phyloP scores from a whole-genome alignment of 2,888 invertebrate genomes.

The Piscicola geometra region DNA sequence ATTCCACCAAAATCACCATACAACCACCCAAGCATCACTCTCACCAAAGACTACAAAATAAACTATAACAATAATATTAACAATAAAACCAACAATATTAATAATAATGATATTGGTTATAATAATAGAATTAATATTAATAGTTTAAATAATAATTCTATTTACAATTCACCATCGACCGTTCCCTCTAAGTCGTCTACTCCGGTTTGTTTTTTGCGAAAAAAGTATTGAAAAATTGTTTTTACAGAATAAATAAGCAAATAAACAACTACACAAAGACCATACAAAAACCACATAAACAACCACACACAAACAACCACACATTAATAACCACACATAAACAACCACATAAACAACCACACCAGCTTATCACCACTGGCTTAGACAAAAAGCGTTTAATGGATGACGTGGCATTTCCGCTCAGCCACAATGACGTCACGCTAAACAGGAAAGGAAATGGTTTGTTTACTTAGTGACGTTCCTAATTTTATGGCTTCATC shows the following conservation, averaged over 20 bases:
- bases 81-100: constrained; percentile 6
- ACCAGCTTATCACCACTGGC: constrained; percentile 3
- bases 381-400: not conserved
- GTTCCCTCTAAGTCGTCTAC: not conserved
- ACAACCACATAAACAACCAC: not conserved
- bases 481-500: too few species aligned
- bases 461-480: not conserved
- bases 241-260: not conserved
- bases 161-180: constrained; percentile 8
- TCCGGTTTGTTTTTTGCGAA: too few species aligned
- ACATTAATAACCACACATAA: too few species aligned
- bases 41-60: not conserved
- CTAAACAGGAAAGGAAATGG: constrained; percentile 1
- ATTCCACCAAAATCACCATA: too few species aligned
- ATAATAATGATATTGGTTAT: not conserved
- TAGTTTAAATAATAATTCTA: too few species aligned
- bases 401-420: constrained; percentile 11
- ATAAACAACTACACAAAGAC: too few species aligned
- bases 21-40: not conserved
- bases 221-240: too few species aligned
- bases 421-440: constrained; percentile 2
- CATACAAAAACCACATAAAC: too few species aligned
- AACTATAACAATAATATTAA: constrained; percentile 4
- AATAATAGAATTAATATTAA: not conserved
- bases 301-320: too few species aligned